Percentiles rank a stretch among this genome's conserved stretches.
Evolutionary conservation across 2,888 invertebrate genomes (phyloP).

Genomic region (Aphodius sticticus): DNA sequence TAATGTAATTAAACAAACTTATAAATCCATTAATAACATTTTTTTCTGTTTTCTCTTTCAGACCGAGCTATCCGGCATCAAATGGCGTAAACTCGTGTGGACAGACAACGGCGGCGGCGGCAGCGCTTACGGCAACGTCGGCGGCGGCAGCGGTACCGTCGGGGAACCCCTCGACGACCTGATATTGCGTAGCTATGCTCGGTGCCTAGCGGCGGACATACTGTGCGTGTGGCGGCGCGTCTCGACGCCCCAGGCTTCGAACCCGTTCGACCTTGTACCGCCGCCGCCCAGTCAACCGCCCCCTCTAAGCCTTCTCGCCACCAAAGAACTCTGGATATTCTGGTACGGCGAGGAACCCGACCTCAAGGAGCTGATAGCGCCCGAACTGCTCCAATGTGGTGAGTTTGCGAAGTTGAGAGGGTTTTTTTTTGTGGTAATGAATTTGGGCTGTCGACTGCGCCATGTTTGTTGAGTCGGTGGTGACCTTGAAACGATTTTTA

Average conservation of each 20-base stretch:
- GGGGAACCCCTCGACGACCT: constrained; percentile 86
- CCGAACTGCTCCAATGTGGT: constrained; percentile 88
- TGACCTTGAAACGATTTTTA: not conserved
- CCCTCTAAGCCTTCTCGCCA: constrained; percentile 83
- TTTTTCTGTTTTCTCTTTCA: constrained; percentile 63
- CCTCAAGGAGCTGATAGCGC: constrained; percentile 82
- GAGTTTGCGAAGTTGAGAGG: constrained; percentile 59
- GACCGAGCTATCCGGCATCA: constrained; percentile 99
- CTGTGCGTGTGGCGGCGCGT: constrained; percentile 98
- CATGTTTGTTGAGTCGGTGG: not conserved
- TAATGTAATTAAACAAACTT: no score
- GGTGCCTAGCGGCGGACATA: constrained; percentile 92
- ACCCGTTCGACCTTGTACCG: constrained; percentile 62
- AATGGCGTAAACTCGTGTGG: constrained; percentile 96
- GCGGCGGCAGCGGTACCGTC: constrained; percentile 59
- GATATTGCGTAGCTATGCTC: constrained; percentile 88
- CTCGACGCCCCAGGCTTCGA: constrained; percentile 64
- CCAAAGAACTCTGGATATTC: constrained; percentile 99
- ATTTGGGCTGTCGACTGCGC: not conserved
- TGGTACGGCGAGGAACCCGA: constrained; percentile 99
- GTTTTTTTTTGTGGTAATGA: not conserved
- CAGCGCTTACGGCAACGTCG: constrained; percentile 63
- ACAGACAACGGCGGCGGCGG: constrained; percentile 70
- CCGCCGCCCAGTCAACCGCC: constrained; percentile 67
- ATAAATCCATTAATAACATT: not conserved